These are phyloP conservation scores for Nesogale talazaci DNA, from an alignment of 2,113 vertebrate genomes.

Conservation along the genomic window DNA sequence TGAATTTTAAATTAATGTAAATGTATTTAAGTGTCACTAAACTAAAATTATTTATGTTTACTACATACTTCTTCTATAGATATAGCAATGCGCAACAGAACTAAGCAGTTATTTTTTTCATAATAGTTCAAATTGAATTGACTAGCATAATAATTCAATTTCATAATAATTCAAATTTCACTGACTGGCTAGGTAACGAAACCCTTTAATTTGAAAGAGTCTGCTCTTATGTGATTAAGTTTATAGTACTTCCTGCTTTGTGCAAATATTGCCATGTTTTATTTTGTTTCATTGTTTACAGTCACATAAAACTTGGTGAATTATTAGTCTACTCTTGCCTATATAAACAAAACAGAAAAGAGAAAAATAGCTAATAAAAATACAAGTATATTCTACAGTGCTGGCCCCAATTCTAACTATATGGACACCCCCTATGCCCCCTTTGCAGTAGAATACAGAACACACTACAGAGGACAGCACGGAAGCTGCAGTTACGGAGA, in stretches of 20 bases:
- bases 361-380: background rate
- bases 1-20: slow-evolving; percentile 1
- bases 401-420: too few relatives aligned
- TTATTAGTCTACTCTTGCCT: background rate
- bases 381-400: too few relatives aligned
- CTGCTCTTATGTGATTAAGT: background rate
- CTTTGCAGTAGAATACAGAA: too few relatives aligned
- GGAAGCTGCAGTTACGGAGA: too few relatives aligned
- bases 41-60: background rate
- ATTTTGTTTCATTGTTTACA: background rate
- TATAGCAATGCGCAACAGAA: background rate
- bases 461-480: too few relatives aligned
- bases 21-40: slow-evolving; percentile 7
- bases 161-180: background rate
- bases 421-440: too few relatives aligned
- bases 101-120: background rate
- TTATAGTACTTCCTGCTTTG: background rate
- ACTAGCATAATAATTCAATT: background rate
- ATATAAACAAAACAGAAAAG: background rate
- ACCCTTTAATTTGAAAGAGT: background rate
- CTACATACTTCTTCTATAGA: background rate
- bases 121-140: too few relatives aligned
- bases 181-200: background rate
- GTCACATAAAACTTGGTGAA: background rate
- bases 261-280: background rate